Conservation (phyloP, 2,797 vertebrate species). For the Thunnus albacares region DNA sequence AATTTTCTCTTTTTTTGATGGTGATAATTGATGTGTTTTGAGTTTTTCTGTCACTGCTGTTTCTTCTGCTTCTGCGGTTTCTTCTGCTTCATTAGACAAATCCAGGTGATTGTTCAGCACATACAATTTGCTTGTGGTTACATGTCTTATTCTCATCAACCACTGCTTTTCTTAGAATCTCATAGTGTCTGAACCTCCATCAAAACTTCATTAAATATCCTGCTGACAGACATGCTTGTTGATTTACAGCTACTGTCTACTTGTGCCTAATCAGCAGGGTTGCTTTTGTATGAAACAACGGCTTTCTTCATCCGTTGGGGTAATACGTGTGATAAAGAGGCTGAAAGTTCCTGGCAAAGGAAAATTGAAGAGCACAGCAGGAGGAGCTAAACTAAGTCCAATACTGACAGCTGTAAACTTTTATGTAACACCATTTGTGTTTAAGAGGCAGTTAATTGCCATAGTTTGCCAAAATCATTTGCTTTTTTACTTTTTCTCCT, state of each 20-base stretch:
- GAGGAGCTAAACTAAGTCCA: neutral
- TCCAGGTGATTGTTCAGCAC: neutral
- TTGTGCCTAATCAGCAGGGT: neutral
- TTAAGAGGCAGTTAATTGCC: conserved; percentile 27
- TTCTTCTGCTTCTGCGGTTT: conserved; percentile 11
- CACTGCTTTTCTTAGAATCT: conserved; percentile 3
- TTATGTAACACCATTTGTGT: conserved; percentile 25
- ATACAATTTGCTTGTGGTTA: neutral
- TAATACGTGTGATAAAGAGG: conserved; percentile 12
- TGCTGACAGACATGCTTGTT: conserved; percentile 3
- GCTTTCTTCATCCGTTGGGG: neutral
- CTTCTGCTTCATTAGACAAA: neutral
- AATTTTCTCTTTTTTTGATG: conserved; percentile 25
- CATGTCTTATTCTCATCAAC: neutral
- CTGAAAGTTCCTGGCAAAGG: neutral
- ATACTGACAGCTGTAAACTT: conserved; percentile 20
- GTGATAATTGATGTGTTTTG: conserved; percentile 50
- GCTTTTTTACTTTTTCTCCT: neutral
- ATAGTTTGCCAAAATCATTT: conserved; percentile 13
- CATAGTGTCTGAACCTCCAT: neutral
- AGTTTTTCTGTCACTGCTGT: conserved; percentile 23
- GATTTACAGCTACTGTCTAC: conserved; percentile 7
- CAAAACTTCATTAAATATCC: conserved; percentile 8
- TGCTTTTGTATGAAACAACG: neutral
- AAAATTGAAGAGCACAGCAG: conserved; percentile 10